Evolutionary conservation across 2,888 invertebrate genomes (phyloP), one percentile per base, ranked within the genome.

Genomic region (Nezara viridula): DNA sequence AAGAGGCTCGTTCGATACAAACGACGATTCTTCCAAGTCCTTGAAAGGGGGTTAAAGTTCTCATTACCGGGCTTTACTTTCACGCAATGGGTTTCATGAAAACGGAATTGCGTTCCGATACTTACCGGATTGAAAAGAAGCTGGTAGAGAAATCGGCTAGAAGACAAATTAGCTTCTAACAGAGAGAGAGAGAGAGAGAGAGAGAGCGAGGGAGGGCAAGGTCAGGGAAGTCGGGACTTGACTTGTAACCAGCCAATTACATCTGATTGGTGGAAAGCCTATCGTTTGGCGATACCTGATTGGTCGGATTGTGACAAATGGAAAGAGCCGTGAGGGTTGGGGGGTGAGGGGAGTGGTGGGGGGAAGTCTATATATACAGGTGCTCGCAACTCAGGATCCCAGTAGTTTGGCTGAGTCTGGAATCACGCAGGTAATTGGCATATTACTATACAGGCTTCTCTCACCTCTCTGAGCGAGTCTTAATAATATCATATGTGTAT

Each of bases 291-390:
- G 81, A 66, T 2, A 47, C n/a, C 50, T 44, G 73, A 86, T 47
- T 27, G 73, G 66, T 19, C 32, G 73, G 89, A 77, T 44, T 19
- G 89, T 47, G n/a, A 81, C 44, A 81, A 81, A 81, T 73, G 52
- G 73, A 21, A 50, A 40, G 89, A 52, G 86, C 40, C 49, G 87
- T 49, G 49, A 89, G 89, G 86, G 90, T 86, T 86, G 88, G 86
- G 52, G 52, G 47, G 5, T 37, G 49, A 55, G 88, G 81, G 88
- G 44, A n/a, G 44, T 44, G 44, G 44, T 44, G 89, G 89, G 85
- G 37, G 89, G 50, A 40, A 44, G 88, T 73, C 47, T 60, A 66
- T 88, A 73, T 88, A 40, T 50, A 55, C 86, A 50, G 86, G 86
- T 85, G 47, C 37, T 37, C 37, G 73, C 37, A 5, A 37, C 37